Percentiles rank a stretch among this genome's conserved stretches.
Conservation (phyloP, 2,797 vertebrate genomes). For the Semotilus atromaculatus region DNA sequence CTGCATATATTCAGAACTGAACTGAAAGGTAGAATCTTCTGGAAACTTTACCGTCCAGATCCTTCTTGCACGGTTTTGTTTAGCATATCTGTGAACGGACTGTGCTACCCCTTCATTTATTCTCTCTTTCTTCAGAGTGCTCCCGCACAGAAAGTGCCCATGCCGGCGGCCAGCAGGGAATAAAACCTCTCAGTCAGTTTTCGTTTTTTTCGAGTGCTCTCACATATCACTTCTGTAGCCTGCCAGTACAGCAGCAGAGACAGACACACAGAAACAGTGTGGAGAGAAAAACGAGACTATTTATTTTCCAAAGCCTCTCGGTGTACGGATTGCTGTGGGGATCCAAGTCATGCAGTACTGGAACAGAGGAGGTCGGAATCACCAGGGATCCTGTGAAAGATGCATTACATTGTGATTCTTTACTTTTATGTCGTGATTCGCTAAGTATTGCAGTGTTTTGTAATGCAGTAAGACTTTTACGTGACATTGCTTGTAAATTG, state of each 20-base stretch:
- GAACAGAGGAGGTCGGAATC: background rate
- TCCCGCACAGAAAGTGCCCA: constrained; percentile 23
- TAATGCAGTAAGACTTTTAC: background rate
- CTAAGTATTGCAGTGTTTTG: constrained; percentile 7
- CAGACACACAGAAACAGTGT: constrained; percentile 9
- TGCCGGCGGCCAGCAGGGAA: constrained; percentile 30
- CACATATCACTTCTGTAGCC: constrained; percentile 41
- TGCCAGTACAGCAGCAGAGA: constrained; percentile 19
- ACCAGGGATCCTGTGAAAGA: constrained; percentile 15
- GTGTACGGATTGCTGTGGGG: background rate
- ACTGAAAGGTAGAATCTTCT: background rate
- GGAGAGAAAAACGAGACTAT: constrained; percentile 9
- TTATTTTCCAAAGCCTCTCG: constrained; percentile 1
- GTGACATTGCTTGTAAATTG: background rate
- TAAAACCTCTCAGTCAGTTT: constrained; percentile 45
- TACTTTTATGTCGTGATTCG: background rate
- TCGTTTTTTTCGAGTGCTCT: constrained; percentile 17
- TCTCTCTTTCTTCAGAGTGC: constrained; percentile 9
- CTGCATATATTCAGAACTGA: background rate
- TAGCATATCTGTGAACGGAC: constrained; percentile 35
- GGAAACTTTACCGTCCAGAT: constrained; percentile 1
- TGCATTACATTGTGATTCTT: background rate
- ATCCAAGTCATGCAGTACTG: background rate
- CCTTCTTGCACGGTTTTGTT: constrained; percentile 20
- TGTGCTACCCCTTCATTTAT: constrained; percentile 14